Base-by-base conservation (phyloP, 2,888 invertebrate species). In the Hemistola chrysoprasaria region DNA sequence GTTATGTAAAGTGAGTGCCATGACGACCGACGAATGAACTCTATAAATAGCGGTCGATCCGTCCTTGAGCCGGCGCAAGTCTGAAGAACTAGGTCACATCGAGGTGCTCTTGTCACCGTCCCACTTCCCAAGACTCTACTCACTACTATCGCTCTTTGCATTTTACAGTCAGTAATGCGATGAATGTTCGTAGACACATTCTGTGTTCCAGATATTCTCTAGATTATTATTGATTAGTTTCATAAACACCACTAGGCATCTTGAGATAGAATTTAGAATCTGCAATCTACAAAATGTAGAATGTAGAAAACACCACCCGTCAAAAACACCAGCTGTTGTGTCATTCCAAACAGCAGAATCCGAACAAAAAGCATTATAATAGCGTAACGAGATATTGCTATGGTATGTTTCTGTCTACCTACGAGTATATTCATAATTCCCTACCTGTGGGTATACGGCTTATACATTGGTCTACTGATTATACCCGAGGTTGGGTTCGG, bases 1-100 rank as follows among this genome's bases (percentile, higher is more conserved):
- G 79, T 85, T 85, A 83, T 83, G 83, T 83, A 84, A 84, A 84
- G 75, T 72, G 71, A 74, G 71, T 79, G 71, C 65, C 67, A 65
- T 81, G 82, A 78, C 78, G 81, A 79, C 76, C 71, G 72, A 70
- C 77, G 74, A 81, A 76, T 82, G 77, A 78, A 79, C 78, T 78
- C 78, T 87, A 86, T 85, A 81, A 86, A 88, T 88, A 86, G 83
- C 84, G 78, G 78, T 72, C 81, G 79, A 80, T 83, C 77, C 78
- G 88, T 86, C 88, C 87, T 88, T 88, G 87, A 85, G 87, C 75
- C 71, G 71, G 51, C 66, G 77, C 78, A 72, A 78, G 74, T 82
- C 65, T 66, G 70, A 77, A 78, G 72, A 88, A 83, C 82, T 87
- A 72, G 87, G 87, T 86, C 87, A 87, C 64, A 62, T 70, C 72